These are phyloP conservation scores for Sebastolobus altivelis DNA, from an alignment of 2,797 vertebrate species.

Conservation along the genomic window DNA sequence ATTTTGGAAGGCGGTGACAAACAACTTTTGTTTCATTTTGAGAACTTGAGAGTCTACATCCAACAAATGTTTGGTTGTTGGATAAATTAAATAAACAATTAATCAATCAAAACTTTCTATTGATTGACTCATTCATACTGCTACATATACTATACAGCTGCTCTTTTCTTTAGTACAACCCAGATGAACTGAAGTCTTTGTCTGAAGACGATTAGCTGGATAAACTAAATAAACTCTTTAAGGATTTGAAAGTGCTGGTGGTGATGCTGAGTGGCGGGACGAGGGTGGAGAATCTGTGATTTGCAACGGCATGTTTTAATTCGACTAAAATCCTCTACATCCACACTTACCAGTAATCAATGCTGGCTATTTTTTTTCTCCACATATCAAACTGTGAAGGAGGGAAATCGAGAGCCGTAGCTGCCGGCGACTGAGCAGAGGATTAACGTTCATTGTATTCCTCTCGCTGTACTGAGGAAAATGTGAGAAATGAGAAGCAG, in stretches of 20 bases:
- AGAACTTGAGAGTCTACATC: background rate
- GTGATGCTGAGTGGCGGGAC: background rate
- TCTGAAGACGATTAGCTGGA: slow-evolving; percentile 29
- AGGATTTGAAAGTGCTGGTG: slow-evolving; percentile 14
- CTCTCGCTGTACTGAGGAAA: slow-evolving; percentile 32
- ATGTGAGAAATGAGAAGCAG: slow-evolving; percentile 55
- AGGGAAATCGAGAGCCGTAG: slow-evolving; percentile 51
- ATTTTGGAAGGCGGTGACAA: background rate
- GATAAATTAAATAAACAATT: background rate
- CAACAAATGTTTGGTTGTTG: background rate
- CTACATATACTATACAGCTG: background rate
- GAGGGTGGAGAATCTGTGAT: background rate
- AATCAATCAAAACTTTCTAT: background rate
- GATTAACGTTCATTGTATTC: slow-evolving; percentile 67
- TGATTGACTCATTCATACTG: background rate
- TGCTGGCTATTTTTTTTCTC: slow-evolving; percentile 12
- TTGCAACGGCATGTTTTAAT: slow-evolving; percentile 45
- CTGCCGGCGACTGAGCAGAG: slow-evolving; percentile 48
- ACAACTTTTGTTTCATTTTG: background rate
- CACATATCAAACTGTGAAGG: slow-evolving; percentile 51
- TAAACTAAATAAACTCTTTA: slow-evolving; percentile 36
- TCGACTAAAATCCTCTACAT: slow-evolving; percentile 49
- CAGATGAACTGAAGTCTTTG: slow-evolving; percentile 12
- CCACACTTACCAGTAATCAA: slow-evolving; percentile 53
- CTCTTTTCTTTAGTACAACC: background rate